Conservation (phyloP, 2,113 vertebrate species). For the Syrrhaptes paradoxus region DNA sequence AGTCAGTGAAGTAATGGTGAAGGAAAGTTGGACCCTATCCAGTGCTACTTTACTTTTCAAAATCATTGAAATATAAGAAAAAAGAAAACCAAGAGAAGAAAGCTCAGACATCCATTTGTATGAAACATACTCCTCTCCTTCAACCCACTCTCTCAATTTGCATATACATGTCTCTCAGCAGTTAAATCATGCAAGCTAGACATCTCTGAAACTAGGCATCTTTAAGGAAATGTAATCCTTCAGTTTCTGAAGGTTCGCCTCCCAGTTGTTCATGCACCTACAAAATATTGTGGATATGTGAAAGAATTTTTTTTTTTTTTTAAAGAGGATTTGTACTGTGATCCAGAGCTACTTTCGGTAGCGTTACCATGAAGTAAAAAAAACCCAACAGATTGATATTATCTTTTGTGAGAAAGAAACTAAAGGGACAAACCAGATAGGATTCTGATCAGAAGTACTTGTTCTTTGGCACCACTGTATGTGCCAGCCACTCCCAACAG, state of each 20-base stretch:
- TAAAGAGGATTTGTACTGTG: background rate
- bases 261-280: background rate
- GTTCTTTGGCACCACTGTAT: background rate
- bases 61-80: slow-evolving; percentile 4
- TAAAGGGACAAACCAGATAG: background rate
- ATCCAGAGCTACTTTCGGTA: background rate
- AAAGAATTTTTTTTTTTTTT: background rate
- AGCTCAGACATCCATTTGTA: slow-evolving; percentile 6
- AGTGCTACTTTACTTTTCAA: background rate
- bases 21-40: background rate
- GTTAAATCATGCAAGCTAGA: background rate
- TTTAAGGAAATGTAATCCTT: background rate
- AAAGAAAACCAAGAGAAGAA: background rate
- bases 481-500: background rate
- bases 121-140: background rate
- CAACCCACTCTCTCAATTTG: background rate
- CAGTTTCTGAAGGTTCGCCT: background rate
- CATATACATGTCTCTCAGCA: background rate
- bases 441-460: background rate
- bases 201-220: background rate
- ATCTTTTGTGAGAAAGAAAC: background rate
- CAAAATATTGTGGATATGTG: background rate
- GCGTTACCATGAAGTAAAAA: background rate
- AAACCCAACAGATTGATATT: background rate
- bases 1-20: background rate